Evolutionary conservation across 1,140 invertebrate genomes (phyloP), one percentile per base, ranked within the genome.

Genomic region (Teleopsis dalmanni): DNA sequence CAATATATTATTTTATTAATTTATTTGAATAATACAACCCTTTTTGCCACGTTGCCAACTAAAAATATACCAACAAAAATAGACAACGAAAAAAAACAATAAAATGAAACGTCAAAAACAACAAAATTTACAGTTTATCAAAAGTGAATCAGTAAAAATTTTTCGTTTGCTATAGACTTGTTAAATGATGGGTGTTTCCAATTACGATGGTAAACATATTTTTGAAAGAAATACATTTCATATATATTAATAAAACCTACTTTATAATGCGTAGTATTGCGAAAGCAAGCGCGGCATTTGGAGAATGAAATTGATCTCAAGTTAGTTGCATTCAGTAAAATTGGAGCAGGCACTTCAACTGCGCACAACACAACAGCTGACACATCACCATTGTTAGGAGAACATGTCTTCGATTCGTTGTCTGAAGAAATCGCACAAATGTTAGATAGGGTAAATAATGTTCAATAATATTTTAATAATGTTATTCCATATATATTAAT

Each of bases 231-330:
- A 0, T 14, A 4, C 2, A 4, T 43, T 40, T 40, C 22, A 2
- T 33, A n/a, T 14, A 29, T 8, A 14, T 27, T 3, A 19, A 44
- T 10, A 21, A 45, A 13, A 23, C 13, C 27, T 43, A 10, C 7
- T 13, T 36, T 19, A 10, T 16, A 43, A 23, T 23, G 4, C 8
- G 26, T 34, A 96, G 95, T 95, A 73, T 74, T 97, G 36, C 77
- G 93, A 37, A 95, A 95, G 67, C 88, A 95, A 73, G 94, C 95
- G 1, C 76, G 95, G 50, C 82, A 88, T 52, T 73, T 97, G 22
- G 95, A 98, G 77, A 97, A 95, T 81, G 94, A 97, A 70, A 93
- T 98, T 53, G 95, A 98, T 74, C 76, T 92, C 3, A 98, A 98
- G 71, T 73, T 98, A 41, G 90, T 96, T 1, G 88, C 90, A 13